Evolutionary conservation across 2,888 invertebrate genomes (phyloP).

Genomic region (Dimorphilus gyrociliatus): DNA sequence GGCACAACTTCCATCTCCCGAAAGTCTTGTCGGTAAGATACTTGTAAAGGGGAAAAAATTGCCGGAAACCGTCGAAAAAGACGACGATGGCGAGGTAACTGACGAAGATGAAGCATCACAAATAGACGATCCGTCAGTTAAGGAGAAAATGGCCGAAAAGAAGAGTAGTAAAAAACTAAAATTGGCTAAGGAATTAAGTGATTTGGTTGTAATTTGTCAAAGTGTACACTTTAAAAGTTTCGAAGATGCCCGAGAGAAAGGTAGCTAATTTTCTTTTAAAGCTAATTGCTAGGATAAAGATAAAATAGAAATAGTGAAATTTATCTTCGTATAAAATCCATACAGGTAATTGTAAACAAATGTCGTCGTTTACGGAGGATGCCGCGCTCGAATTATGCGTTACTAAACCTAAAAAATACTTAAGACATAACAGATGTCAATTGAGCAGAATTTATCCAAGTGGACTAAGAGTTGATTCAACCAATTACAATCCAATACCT

Average conservation of each 20-base stretch:
- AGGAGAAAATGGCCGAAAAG: conserved; percentile 7
- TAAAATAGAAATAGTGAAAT: too few relatives aligned
- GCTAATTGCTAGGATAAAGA: not conserved
- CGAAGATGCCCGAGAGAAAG: conserved; percentile 19
- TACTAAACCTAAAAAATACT: conserved; percentile 28
- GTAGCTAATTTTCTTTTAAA: not conserved
- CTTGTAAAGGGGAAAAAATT: conserved; percentile 38
- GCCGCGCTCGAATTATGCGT: conserved; percentile 37
- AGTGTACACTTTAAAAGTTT: conserved; percentile 37
- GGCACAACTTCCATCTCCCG: conserved; percentile 39
- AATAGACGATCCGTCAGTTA: conserved; percentile 12
- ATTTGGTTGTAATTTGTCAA: conserved; percentile 35
- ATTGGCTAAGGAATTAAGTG: conserved; percentile 30
- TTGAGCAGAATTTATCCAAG: conserved; percentile 42
- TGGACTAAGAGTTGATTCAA: conserved; percentile 44
- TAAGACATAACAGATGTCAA: conserved; percentile 35
- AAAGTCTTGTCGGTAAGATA: conserved; percentile 39
- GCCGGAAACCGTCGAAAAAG: not conserved
- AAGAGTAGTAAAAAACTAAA: conserved; percentile 17
- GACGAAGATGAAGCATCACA: conserved; percentile 30
- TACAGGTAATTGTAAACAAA: conserved; percentile 38
- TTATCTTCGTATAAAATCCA: conserved; percentile 15
- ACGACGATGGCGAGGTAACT: conserved; percentile 7
- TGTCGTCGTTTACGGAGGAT: conserved; percentile 41
- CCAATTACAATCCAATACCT: conserved; percentile 44